These are phyloP conservation scores for Crotalus helleri DNA, from an alignment of 2,113 vertebrate genomes.

Conservation along the genomic window DNA sequence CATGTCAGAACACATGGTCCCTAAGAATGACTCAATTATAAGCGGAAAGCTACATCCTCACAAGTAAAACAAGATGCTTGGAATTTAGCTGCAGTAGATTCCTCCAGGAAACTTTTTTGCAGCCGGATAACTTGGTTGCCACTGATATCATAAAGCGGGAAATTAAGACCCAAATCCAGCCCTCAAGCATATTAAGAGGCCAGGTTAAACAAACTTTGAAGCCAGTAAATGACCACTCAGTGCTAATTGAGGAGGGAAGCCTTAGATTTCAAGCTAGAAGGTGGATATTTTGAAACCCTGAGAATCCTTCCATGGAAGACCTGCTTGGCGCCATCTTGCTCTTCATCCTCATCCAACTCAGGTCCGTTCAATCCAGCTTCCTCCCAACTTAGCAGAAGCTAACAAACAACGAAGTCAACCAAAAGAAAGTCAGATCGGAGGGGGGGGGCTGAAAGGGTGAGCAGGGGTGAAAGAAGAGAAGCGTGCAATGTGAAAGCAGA, in stretches of 20 bases:
- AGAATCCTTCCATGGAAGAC: neutral
- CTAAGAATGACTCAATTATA: neutral
- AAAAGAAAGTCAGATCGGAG: neutral
- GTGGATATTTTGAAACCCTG: neutral
- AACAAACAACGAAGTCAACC: neutral
- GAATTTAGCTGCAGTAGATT: neutral
- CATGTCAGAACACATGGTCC: neutral
- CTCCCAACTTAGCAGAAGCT: neutral
- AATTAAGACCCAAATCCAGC: neutral
- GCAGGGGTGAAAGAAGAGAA: neutral
- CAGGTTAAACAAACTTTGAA: neutral
- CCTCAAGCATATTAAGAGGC: neutral
- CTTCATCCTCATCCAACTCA: neutral
- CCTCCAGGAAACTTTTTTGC: neutral
- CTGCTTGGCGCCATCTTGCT: neutral
- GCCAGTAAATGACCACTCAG: neutral
- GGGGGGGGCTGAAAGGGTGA: neutral
- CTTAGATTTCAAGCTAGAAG: neutral
- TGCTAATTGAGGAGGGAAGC: no score
- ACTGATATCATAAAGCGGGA: neutral
- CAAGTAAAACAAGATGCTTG: neutral
- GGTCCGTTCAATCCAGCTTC: neutral
- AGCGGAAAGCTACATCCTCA: neutral
- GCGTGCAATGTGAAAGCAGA: neutral
- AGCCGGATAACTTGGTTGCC: no score